A percentile compares a stretch with the other conserved stretches of the same genome.
Conservation (phyloP, 2,113 vertebrate genomes). For the Peromyscus californicus region DNA sequence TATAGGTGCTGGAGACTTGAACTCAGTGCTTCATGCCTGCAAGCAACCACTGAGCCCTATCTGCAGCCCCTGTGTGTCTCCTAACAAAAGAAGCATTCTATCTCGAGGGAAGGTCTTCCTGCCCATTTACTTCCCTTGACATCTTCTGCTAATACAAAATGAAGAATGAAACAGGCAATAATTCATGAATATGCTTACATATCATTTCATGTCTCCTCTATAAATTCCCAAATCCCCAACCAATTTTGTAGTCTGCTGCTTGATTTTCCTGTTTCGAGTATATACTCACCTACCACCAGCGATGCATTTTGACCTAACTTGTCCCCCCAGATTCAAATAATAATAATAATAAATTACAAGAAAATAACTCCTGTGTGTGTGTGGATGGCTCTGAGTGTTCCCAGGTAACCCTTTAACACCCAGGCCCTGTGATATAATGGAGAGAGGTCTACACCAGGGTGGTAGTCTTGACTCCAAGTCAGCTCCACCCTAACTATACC, state of each 20-base stretch:
- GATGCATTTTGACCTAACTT: slow-evolving; percentile 2
- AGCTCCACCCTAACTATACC: not conserved
- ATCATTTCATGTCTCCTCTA: slow-evolving; percentile 34
- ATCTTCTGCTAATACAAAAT: slow-evolving; percentile 36
- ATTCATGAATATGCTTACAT: not conserved
- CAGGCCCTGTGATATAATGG: not conserved
- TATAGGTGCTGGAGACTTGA: not conserved
- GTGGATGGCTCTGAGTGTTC: not conserved
- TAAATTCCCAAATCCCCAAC: slow-evolving; percentile 65
- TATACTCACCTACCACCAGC: not conserved
- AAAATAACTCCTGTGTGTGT: not conserved
- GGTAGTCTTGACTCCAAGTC: not conserved
- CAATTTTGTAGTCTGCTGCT: slow-evolving; percentile 42
- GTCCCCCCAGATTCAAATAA: not conserved
- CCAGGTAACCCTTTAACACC: not conserved
- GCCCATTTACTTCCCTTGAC: slow-evolving; percentile 44
- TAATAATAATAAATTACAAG: not conserved
- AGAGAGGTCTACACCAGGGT: not conserved
- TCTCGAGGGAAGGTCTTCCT: slow-evolving; percentile 28
- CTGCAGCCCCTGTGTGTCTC: not conserved
- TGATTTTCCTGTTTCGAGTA: slow-evolving; percentile 44
- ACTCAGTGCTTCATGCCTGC: not conserved
- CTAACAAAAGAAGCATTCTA: slow-evolving; percentile 20
- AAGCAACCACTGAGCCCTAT: not conserved
- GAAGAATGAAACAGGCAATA: slow-evolving; percentile 30